Conservation (phyloP, 2,888 invertebrate species). For the Xylocampa areola region DNA sequence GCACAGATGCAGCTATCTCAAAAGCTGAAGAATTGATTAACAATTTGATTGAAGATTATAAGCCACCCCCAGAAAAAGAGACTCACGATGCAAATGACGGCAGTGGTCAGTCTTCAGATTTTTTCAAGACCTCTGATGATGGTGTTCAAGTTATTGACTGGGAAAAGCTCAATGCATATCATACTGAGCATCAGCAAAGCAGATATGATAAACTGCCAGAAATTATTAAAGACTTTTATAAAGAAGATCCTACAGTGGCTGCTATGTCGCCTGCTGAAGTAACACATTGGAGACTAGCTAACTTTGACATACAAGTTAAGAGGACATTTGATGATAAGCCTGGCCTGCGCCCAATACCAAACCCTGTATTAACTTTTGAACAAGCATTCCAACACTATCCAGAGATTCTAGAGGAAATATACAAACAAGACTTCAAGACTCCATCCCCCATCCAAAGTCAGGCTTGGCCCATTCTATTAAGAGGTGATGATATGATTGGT, state of each 20-base stretch:
- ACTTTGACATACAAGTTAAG: conserved; percentile 93
- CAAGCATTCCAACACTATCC: conserved; percentile 95
- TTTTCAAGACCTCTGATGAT: conserved; percentile 71
- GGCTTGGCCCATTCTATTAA: conserved; percentile 97
- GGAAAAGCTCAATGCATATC: conserved; percentile 86
- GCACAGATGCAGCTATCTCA: conserved; percentile 83
- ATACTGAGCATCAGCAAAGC: conserved; percentile 88
- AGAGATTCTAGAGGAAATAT: conserved; percentile 94
- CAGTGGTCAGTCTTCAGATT: conserved; percentile 65
- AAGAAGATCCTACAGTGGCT: conserved; percentile 93
- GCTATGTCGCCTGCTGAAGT: conserved; percentile 91
- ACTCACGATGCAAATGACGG: conserved; percentile 49
- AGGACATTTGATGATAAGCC: conserved; percentile 90
- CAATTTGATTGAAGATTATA: conserved; percentile 72
- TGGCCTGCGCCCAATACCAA: conserved; percentile 90
- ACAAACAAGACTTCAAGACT: conserved; percentile 93
- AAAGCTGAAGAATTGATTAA: conserved; percentile 83
- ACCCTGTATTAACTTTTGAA: conserved; percentile 94
- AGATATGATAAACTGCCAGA: conserved; percentile 92
- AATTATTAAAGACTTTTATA: conserved; percentile 95
- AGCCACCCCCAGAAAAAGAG: conserved; percentile 56
- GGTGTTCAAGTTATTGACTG: conserved; percentile 89
- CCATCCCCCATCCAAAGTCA: conserved; percentile 98
- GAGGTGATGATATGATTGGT: conserved; percentile 98
- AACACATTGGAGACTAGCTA: conserved; percentile 90